A percentile compares a stretch with the other conserved stretches of the same genome.
These are phyloP conservation scores for Vandiemenella viatica DNA, from an alignment of 2,888 invertebrate genomes.

Conservation along the genomic window DNA sequence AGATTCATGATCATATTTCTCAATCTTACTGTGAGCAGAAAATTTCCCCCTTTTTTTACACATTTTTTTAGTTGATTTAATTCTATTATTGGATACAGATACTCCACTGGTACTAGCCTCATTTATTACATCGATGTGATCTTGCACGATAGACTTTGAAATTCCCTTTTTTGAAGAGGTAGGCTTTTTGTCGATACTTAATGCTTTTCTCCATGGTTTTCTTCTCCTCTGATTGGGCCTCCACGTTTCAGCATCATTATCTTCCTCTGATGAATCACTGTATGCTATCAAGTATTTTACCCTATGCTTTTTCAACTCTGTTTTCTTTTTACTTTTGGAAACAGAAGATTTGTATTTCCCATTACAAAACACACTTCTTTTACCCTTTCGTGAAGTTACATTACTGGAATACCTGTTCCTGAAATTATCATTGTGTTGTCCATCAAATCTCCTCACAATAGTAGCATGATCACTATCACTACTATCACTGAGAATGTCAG, in stretches of 20 bases:
- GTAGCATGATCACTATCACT: constrained; percentile 5
- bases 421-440: background rate
- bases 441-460: background rate
- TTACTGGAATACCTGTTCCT: too few relatives aligned
- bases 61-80: background rate
- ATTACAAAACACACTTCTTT: background rate
- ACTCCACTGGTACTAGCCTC: background rate
- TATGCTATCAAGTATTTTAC: constrained; percentile 6
- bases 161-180: too few relatives aligned
- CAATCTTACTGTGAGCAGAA: too few relatives aligned
- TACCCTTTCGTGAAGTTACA: too few relatives aligned
- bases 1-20: too few relatives aligned
- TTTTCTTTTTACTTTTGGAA: background rate
- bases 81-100: background rate
- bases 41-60: too few relatives aligned
- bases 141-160: background rate
- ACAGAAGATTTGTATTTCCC: background rate
- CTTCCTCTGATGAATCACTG: constrained; percentile 11
- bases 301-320: constrained; percentile 1
- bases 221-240: background rate
- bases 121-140: background rate
- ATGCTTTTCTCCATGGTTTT: background rate
- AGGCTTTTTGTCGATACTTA: too few relatives aligned
- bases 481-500: too few relatives aligned
- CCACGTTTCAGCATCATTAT: background rate